Percentiles rank a stretch among this genome's conserved stretches.
Evolutionary conservation across 1,140 invertebrate genomes (phyloP).

Genomic region (Rhagoletis zephyria): DNA sequence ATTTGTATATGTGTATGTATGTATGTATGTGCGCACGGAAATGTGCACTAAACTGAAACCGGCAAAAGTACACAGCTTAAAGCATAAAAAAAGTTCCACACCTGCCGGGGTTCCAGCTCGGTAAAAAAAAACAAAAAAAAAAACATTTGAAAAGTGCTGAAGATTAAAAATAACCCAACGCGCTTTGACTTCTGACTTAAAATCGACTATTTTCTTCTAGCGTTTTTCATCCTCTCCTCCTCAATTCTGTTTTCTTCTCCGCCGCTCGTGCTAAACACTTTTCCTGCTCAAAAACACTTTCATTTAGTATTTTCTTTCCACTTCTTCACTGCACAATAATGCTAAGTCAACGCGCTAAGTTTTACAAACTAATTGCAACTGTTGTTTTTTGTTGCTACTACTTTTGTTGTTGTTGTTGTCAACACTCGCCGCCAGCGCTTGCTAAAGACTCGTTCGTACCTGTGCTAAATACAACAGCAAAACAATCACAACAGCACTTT

Average conservation of each 20-base stretch:
- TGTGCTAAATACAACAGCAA: not conserved
- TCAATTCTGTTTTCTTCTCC: not conserved
- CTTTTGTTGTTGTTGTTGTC: no score
- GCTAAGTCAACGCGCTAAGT: conserved; percentile 46
- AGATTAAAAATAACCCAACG: not conserved
- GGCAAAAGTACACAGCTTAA: not conserved
- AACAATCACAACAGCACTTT: not conserved
- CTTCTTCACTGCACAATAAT: not conserved
- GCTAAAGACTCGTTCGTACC: no score
- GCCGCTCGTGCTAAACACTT: not conserved
- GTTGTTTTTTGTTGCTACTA: not conserved
- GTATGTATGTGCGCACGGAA: not conserved
- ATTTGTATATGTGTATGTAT: no score
- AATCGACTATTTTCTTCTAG: no score
- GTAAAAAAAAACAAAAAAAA: no score
- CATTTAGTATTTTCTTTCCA: not conserved
- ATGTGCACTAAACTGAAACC: not conserved
- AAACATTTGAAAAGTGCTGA: not conserved
- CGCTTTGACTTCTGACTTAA: no score
- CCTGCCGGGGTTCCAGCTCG: not conserved
- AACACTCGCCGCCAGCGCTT: no score
- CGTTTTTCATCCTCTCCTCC: not conserved
- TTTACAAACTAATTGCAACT: conserved; percentile 38
- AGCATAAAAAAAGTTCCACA: not conserved
- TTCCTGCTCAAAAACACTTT: conserved; percentile 26